A percentile compares a stretch with the other conserved stretches of the same genome.
Conservation (phyloP, 1,140 invertebrate species). For the Drosophila eugracilis region DNA sequence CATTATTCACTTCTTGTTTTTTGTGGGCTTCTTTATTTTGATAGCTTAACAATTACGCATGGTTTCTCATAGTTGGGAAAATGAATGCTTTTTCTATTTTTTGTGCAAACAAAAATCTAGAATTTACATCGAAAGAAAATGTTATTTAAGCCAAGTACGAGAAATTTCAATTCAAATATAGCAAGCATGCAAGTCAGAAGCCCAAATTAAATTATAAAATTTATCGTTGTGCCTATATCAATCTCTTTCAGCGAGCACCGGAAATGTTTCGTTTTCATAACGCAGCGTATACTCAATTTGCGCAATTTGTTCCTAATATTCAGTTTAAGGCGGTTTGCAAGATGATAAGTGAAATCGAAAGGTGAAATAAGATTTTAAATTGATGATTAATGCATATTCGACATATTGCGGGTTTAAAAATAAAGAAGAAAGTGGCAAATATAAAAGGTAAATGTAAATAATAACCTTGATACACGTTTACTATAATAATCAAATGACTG, state of each 20-base stretch:
- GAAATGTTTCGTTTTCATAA: constrained; percentile 38
- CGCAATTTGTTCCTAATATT: constrained; percentile 27
- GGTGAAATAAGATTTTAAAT: not conserved
- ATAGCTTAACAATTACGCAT: constrained; percentile 25
- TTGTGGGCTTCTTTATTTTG: constrained; percentile 28
- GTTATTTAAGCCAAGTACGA: too few relatives aligned
- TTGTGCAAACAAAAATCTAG: constrained; percentile 3
- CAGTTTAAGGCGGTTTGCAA: constrained; percentile 20
- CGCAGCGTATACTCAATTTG: constrained; percentile 35
- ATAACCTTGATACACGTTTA: not conserved
- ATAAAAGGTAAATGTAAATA: not conserved
- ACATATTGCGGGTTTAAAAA: not conserved
- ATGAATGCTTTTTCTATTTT: constrained; percentile 6
- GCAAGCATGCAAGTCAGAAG: not conserved
- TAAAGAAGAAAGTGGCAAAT: constrained; percentile 1
- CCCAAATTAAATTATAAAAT: constrained; percentile 22
- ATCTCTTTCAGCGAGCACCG: constrained; percentile 21
- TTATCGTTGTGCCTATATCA: constrained; percentile 18
- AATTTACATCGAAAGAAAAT: not conserved
- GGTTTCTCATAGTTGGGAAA: constrained; percentile 11
- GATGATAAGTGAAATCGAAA: constrained; percentile 37
- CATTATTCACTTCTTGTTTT: constrained; percentile 36
- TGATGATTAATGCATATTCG: constrained; percentile 12
- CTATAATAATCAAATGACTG: not conserved
- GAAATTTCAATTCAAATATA: not conserved